A percentile compares a stretch with the other conserved stretches of the same genome.
Conservation (phyloP, 30 jellyfish, hydroid and myxozoan genomes). For the Pelagia noctiluca region DNA sequence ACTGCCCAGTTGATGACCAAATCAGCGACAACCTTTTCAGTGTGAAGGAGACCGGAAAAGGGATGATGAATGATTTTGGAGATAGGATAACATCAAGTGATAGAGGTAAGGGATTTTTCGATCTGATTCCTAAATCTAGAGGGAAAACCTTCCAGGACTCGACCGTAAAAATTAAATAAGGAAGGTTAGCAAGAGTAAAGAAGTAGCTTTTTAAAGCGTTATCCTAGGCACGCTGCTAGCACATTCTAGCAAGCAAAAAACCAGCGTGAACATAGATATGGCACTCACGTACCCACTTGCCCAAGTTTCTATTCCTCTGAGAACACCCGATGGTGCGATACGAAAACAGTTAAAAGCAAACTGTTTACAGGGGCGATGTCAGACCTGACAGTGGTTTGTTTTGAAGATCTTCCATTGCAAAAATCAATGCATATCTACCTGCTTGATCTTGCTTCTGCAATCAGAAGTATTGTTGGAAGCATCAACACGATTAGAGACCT, state of each 20-base stretch:
- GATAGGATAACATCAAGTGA: background rate
- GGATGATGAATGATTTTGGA: background rate
- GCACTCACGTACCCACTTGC: constrained; percentile 4
- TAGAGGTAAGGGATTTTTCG: constrained; percentile 1
- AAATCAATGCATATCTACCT: background rate
- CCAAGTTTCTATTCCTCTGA: background rate
- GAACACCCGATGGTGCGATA: constrained; percentile 3
- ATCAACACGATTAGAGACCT: background rate
- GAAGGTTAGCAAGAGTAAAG: constrained; percentile 10
- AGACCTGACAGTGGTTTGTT: background rate
- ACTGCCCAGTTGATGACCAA: constrained; percentile 23
- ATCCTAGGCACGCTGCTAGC: constrained; percentile 22
- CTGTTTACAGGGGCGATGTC: constrained; percentile 1
- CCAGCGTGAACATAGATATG: background rate
- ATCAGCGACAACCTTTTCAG: constrained; percentile 11
- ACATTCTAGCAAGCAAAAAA: background rate
- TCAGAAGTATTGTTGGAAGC: background rate
- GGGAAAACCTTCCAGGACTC: constrained; percentile 36
- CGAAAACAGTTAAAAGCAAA: background rate
- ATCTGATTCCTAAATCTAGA: constrained; percentile 17
- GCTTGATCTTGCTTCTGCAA: background rate
- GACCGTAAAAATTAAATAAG: background rate
- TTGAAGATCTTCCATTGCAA: constrained; percentile 1
- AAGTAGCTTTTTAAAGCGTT: constrained; percentile 38
- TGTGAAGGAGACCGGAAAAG: constrained; percentile 39